Conservation (phyloP, 2,888 invertebrate species). For the Tenthredo scrophulariae region DNA sequence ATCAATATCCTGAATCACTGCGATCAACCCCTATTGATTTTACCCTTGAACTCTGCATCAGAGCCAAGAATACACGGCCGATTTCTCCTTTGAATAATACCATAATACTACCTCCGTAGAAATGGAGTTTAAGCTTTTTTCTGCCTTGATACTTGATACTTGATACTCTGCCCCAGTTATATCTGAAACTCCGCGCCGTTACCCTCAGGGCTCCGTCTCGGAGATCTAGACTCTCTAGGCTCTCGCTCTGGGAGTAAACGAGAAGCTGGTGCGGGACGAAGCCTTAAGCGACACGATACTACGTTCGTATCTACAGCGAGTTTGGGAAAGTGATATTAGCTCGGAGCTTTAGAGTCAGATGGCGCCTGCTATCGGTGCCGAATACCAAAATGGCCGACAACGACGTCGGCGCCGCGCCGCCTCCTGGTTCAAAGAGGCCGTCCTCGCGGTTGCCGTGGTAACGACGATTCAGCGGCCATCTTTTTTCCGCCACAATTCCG, state of each 20-base stretch:
- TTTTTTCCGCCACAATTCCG: constrained; percentile 58
- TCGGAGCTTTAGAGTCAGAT: constrained; percentile 61
- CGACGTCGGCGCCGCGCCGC: constrained; percentile 65
- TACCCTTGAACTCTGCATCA: not conserved
- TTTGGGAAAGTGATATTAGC: constrained; percentile 18
- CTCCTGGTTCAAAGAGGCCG: constrained; percentile 62
- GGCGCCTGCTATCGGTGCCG: constrained; percentile 69
- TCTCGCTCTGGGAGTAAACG: not conserved
- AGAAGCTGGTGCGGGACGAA: not conserved
- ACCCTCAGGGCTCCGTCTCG: constrained; percentile 1
- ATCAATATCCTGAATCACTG: not conserved
- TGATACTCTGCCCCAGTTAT: not conserved
- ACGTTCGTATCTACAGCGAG: not conserved
- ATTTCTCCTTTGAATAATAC: not conserved
- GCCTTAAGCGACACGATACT: not conserved
- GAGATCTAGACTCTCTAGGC: not conserved
- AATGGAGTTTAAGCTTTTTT: not conserved
- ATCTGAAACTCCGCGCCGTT: not conserved
- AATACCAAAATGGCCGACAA: constrained; percentile 71
- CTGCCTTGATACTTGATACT: not conserved
- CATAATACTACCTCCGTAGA: not conserved
- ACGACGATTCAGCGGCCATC: constrained; percentile 71
- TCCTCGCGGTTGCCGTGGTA: constrained; percentile 68
- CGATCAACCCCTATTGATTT: not conserved
- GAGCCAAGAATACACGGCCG: not conserved